Base-by-base conservation (phyloP, 2,888 invertebrate genomes). In the Ophonus ardosiacus region DNA sequence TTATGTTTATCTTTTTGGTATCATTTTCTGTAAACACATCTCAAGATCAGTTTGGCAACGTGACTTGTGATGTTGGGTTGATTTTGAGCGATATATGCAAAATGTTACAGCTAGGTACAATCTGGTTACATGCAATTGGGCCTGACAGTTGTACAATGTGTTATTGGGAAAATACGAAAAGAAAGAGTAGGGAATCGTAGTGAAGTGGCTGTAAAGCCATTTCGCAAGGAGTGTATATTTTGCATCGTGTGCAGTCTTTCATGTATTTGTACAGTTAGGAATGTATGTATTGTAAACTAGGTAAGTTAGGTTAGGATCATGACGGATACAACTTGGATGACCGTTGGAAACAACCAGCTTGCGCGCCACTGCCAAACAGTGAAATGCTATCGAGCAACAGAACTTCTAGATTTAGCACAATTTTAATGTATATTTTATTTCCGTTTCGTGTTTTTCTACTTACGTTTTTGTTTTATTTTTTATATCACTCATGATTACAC, bases 231-330 rank as follows among this genome's bases (percentile, higher is more conserved):
- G 84, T 88, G 87, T 88, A 88, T 86, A 88, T 87, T 88, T 86
- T 86, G 84, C 71, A 88, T 89, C 87, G 89, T 89, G 89, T 89
- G 89, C 88, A 89, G 89, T 90, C 89, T 89, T 90, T 90, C 90
- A 90, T 88, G 86, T 79, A 80, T 80, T 68, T 90, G 90, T 90
- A 89, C 88, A 90, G 89, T 78, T 81, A 81, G 89, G 89, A 89
- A 88, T 89, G 89, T 90, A 89, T 90, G 90, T 90, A 90, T 89
- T 90, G 89, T 89, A 89, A 88, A 78, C 78, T 74, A 85, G 85
- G 85, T 87, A 88, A 87, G 88, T 87, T 87, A 88, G 86, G 87
- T 88, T 89, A 88, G 86, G 87, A 87, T 87, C 87, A 87, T 86
- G 78, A 86, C 86, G 85, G 85, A 85, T 61, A 80, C 84, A 85